Conservation (phyloP, 2,113 vertebrate species). For the Pseudopodoces humilis region DNA sequence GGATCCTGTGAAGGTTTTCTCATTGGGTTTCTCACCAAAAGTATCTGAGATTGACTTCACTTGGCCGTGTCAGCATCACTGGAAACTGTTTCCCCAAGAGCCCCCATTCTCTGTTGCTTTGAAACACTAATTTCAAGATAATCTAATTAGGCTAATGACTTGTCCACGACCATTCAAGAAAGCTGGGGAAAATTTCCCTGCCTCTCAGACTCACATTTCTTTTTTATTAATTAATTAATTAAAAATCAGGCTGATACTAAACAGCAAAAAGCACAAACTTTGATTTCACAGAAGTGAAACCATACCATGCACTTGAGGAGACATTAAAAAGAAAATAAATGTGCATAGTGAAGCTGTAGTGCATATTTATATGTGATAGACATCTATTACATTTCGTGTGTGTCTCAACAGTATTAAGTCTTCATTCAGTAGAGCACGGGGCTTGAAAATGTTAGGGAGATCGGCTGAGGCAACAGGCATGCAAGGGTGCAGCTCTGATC, state of each 20-base stretch:
- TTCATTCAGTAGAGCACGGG: not conserved
- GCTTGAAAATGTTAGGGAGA: not conserved
- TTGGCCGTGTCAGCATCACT: not conserved
- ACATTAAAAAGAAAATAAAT: not conserved
- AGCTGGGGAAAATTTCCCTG: not conserved
- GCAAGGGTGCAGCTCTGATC: not conserved
- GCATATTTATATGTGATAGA: not conserved
- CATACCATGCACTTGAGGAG: not conserved
- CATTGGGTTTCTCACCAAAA: not conserved
- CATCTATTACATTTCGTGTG: not conserved
- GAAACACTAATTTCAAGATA: not conserved
- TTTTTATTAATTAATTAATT: not conserved
- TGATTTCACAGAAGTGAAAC: not conserved
- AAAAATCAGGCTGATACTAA: not conserved
- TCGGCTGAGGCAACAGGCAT: not conserved
- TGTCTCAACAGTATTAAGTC: not conserved
- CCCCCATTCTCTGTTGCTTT: not conserved
- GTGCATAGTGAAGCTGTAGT: not conserved
- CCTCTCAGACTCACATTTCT: not conserved
- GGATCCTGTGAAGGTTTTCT: not conserved
- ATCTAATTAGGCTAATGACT: constrained; percentile 26
- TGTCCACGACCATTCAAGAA: not conserved
- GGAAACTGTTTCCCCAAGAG: not conserved
- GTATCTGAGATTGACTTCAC: not conserved
- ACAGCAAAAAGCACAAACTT: not conserved